phyloP scores from a whole-genome alignment of 1,140 invertebrate species.

The Lethrus apterus region DNA sequence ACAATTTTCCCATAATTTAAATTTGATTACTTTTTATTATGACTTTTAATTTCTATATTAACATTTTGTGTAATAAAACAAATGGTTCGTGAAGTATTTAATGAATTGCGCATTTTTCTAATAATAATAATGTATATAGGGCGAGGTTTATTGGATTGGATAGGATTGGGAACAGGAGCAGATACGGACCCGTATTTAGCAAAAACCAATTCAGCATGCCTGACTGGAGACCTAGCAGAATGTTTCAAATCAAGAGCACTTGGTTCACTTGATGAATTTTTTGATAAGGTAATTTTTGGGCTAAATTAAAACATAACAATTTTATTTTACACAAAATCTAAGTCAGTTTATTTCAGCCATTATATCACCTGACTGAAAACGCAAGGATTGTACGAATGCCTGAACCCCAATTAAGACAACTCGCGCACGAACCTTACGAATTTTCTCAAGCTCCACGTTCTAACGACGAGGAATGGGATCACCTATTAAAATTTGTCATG shows the following conservation, averaged over 20 bases:
- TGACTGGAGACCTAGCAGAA: conserved; percentile 67
- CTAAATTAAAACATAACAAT: neutral
- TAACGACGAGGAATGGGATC: conserved; percentile 72
- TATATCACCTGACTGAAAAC: conserved; percentile 57
- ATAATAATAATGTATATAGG: conserved; percentile 41
- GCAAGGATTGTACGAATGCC: conserved; percentile 60
- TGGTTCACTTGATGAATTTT: conserved; percentile 66
- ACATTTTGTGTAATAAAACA: neutral
- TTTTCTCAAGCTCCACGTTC: conserved; percentile 56
- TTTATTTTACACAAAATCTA: no score
- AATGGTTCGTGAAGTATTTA: neutral
- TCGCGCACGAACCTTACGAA: conserved; percentile 59
- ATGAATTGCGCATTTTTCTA: neutral
- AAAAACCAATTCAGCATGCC: conserved; percentile 59
- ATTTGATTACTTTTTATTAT: neutral
- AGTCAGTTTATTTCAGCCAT: conserved; percentile 30
- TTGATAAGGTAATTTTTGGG: conserved; percentile 43
- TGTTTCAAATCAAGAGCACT: conserved; percentile 72
- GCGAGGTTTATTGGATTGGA: conserved; percentile 61
- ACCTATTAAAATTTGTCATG: conserved; percentile 63
- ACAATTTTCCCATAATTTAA: neutral
- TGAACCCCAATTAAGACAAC: conserved; percentile 52
- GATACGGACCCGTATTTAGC: conserved; percentile 69
- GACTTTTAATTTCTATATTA: neutral
- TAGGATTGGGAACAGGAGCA: conserved; percentile 61